These are phyloP conservation scores for Torymus aiolomorphi DNA, from an alignment of 2,888 invertebrate species.

Conservation along the genomic window DNA sequence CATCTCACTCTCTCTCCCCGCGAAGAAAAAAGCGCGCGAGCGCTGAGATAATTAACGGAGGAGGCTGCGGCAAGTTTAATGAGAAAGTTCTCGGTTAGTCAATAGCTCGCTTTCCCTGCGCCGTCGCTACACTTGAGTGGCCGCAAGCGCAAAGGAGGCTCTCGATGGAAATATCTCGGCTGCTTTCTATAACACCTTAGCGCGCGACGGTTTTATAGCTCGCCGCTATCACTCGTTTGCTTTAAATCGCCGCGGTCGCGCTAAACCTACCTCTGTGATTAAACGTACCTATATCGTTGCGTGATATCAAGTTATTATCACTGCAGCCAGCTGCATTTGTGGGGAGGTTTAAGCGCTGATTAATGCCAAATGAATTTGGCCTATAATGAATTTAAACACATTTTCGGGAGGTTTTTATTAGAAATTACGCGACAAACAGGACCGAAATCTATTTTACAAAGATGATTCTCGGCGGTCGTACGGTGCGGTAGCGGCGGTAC, in stretches of 20 bases:
- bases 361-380: background rate
- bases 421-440: background rate
- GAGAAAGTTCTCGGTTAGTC: conserved; percentile 60
- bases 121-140: background rate
- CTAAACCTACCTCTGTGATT: background rate
- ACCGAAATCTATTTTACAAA: conserved; percentile 13
- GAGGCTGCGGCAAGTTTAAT: conserved; percentile 57
- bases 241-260: conserved; percentile 3
- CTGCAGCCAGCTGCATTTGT: background rate
- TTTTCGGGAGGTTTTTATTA: background rate
- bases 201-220: background rate
- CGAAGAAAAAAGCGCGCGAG: conserved; percentile 44
- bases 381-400: background rate
- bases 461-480: background rate
- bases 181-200: background rate
- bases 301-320: background rate
- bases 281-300: background rate
- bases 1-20: too few species aligned
- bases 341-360: too few species aligned
- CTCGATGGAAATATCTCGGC: conserved; percentile 32
- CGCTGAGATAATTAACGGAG: conserved; percentile 60
- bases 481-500: too few species aligned
- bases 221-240: background rate
- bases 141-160: background rate
- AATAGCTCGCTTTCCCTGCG: conserved; percentile 47